A percentile compares a stretch with the other conserved stretches of the same genome.
These are phyloP conservation scores for Rhinella marina DNA, from an alignment of 2,797 vertebrate species.

Conservation along the genomic window DNA sequence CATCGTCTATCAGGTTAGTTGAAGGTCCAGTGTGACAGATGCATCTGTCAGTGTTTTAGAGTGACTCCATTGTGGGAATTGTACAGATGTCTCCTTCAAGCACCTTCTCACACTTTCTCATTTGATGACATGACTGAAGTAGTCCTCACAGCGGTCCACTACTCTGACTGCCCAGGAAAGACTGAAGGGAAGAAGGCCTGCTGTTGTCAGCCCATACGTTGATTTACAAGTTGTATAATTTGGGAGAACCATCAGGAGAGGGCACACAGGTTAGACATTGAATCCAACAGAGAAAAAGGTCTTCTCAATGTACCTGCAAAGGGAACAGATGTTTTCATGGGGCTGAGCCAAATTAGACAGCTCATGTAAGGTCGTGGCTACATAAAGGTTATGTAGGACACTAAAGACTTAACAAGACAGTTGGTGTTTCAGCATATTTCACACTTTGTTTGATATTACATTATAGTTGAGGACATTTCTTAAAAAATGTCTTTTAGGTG, in stretches of 20 bases:
- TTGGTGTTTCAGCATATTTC: background rate
- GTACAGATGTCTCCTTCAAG: conserved; percentile 86
- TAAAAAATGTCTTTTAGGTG: background rate
- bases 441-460: background rate
- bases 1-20: conserved; percentile 92
- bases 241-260: conserved; percentile 88
- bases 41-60: conserved; percentile 95
- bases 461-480: background rate
- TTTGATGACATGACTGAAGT: conserved; percentile 92
- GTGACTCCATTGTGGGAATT: conserved; percentile 90
- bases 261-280: conserved; percentile 87
- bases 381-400: conserved; percentile 87
- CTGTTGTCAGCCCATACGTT: conserved; percentile 78
- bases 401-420: conserved; percentile 67
- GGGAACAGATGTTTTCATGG: conserved; percentile 97
- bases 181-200: conserved; percentile 80
- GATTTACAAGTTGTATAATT: conserved; percentile 91
- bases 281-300: conserved; percentile 89
- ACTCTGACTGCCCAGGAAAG: conserved; percentile 81
- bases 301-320: conserved; percentile 87
- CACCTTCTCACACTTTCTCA: conserved; percentile 83
- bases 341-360: conserved; percentile 96
- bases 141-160: conserved; percentile 90
- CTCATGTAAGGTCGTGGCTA: conserved; percentile 93
- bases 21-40: conserved; percentile 94